These are phyloP conservation scores for Brienomyrus brachyistius DNA, from an alignment of 2,113 vertebrate species.

Conservation along the genomic window DNA sequence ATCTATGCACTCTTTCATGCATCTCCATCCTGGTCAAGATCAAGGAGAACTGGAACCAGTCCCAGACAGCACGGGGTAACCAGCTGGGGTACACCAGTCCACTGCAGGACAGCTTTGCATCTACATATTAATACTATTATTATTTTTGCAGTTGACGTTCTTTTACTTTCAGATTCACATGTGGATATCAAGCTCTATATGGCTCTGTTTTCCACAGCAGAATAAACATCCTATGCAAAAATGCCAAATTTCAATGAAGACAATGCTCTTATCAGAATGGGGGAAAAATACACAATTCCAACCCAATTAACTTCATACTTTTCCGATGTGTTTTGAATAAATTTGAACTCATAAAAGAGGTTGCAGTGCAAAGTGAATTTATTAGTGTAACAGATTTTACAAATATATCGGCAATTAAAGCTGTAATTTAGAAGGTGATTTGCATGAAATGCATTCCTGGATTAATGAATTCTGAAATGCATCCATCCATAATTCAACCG, in stretches of 20 bases:
- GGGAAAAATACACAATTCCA: background rate
- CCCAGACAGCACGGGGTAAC: background rate
- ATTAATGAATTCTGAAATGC: conserved; percentile 3
- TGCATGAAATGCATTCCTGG: background rate
- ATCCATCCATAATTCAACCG: background rate
- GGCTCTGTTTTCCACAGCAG: background rate
- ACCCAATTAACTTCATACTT: background rate
- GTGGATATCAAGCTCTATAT: background rate
- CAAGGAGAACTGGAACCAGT: background rate
- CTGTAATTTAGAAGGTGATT: background rate
- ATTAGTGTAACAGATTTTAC: background rate
- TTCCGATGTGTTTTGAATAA: background rate
- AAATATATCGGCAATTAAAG: background rate
- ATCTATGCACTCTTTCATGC: background rate
- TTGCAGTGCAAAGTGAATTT: background rate
- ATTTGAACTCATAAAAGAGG: background rate
- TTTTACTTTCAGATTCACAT: background rate
- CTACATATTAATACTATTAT: background rate
- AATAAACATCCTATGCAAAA: background rate
- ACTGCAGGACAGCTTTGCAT: background rate
- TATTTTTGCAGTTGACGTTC: background rate
- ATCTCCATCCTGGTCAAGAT: background rate
- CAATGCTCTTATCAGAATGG: background rate
- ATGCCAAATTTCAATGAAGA: background rate
- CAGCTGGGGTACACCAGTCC: background rate